Evolutionary conservation across 2,888 invertebrate genomes (phyloP).

Genomic region (Ochropleura leucogaster): DNA sequence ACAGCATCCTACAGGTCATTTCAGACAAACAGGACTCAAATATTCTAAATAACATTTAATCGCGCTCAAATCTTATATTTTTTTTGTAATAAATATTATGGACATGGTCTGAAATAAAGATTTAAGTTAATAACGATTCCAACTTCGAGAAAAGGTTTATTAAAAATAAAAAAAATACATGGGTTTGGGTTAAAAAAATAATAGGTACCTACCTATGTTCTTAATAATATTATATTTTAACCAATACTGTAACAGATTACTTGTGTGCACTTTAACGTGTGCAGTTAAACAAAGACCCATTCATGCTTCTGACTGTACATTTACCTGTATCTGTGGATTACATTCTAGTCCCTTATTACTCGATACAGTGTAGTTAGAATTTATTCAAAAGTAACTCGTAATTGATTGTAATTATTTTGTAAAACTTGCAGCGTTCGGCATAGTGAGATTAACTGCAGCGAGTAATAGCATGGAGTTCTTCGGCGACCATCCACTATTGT

Average conservation of each 20-base stretch:
- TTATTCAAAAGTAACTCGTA: neutral
- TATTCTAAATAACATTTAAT: too few species aligned
- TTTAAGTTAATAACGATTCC: too few species aligned
- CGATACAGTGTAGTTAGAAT: neutral
- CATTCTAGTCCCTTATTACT: neutral
- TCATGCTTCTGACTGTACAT: neutral
- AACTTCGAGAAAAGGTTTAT: too few species aligned
- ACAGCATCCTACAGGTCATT: too few species aligned
- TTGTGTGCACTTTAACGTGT: too few species aligned
- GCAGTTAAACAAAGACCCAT: neutral
- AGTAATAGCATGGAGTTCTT: conserved; percentile 14
- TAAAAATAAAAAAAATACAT: too few species aligned
- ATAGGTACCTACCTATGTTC: too few species aligned
- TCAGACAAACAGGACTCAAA: too few species aligned
- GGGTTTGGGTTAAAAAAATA: too few species aligned
- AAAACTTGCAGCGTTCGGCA: conserved; percentile 27
- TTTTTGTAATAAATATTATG: too few species aligned
- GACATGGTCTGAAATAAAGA: too few species aligned
- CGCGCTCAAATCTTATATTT: too few species aligned
- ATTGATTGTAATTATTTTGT: neutral
- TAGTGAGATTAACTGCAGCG: neutral
- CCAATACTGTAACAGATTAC: neutral
- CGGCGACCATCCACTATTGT: conserved; percentile 44
- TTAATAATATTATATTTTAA: neutral
- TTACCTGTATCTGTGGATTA: neutral